Conservation (phyloP, 2,113 vertebrate species). For the Myrmophylax atrothorax region DNA sequence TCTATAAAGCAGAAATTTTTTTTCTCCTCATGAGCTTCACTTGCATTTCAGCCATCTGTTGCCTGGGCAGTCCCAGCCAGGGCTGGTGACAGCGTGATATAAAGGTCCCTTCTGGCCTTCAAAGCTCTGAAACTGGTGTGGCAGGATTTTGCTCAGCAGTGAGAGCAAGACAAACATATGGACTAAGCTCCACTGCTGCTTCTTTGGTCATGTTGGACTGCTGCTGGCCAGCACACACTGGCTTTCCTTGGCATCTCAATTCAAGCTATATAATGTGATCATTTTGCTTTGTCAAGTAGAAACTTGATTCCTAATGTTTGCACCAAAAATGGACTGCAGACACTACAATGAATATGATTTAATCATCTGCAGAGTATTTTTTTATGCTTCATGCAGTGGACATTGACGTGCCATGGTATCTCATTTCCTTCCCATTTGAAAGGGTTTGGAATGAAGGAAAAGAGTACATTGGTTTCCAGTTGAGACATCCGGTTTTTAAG, state of each 20-base stretch:
- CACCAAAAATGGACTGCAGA: neutral
- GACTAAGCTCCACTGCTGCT: neutral
- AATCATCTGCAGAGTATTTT: neutral
- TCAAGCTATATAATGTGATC: neutral
- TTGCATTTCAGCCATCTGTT: slow-evolving; percentile 58
- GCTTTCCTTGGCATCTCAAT: neutral
- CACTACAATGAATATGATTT: neutral
- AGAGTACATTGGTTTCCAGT: neutral
- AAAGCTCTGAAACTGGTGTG: neutral
- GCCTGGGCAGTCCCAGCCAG: slow-evolving; percentile 27
- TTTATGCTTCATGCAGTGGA: neutral
- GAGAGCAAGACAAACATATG: neutral
- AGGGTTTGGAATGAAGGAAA: neutral
- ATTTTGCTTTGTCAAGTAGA: slow-evolving; percentile 3
- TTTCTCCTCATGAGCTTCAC: slow-evolving; percentile 7
- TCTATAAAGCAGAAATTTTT: neutral
- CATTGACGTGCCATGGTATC: neutral
- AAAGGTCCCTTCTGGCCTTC: slow-evolving; percentile 55
- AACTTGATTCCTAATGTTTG: neutral
- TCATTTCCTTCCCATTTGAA: neutral
- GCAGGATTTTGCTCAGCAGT: neutral
- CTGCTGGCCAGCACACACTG: neutral
- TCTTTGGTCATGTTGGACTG: neutral
- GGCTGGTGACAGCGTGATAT: neutral
- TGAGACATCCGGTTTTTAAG: neutral